phyloP scores from a whole-genome alignment of 2,797 vertebrate species.

The Pipistrellus pipistrellus region DNA sequence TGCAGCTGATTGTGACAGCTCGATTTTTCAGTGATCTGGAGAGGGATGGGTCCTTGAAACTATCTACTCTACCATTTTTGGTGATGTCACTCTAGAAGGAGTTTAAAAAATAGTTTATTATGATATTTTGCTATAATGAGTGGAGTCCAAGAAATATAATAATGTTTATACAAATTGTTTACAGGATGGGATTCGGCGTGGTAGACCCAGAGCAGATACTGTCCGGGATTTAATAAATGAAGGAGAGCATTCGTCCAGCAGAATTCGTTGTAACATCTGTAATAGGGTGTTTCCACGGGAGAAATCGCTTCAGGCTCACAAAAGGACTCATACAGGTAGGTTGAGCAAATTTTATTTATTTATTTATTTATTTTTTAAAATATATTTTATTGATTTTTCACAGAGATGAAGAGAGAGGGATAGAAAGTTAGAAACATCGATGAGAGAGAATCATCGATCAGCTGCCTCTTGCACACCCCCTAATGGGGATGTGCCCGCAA shows the following conservation, averaged over 20 bases:
- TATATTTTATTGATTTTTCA: no score
- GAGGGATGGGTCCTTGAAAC: not conserved
- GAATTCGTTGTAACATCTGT: slow-evolving; percentile 98
- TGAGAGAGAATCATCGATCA: no score
- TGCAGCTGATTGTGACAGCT: not conserved
- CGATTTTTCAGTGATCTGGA: slow-evolving; percentile 12
- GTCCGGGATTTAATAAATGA: slow-evolving; percentile 97
- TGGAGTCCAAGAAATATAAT: not conserved
- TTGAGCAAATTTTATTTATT: not conserved
- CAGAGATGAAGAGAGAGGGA: no score
- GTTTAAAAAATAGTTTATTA: not conserved
- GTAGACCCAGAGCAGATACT: slow-evolving; percentile 96
- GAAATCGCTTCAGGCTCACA: slow-evolving; percentile 98
- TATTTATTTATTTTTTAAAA: no score
- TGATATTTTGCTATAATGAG: slow-evolving; percentile 28
- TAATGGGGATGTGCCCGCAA: no score
- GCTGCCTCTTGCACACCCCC: no score
- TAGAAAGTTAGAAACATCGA: no score
- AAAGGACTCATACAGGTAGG: slow-evolving; percentile 98
- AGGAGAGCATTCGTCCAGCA: slow-evolving; percentile 96
- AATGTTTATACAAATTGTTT: slow-evolving; percentile 58
- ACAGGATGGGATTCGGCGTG: slow-evolving; percentile 96
- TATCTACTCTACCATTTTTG: not conserved
- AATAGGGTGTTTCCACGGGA: slow-evolving; percentile 98
- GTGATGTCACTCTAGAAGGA: slow-evolving; percentile 31